These are phyloP conservation scores for Drosophila tropicalis DNA, from an alignment of 1,140 invertebrate species.

Conservation along the genomic window DNA sequence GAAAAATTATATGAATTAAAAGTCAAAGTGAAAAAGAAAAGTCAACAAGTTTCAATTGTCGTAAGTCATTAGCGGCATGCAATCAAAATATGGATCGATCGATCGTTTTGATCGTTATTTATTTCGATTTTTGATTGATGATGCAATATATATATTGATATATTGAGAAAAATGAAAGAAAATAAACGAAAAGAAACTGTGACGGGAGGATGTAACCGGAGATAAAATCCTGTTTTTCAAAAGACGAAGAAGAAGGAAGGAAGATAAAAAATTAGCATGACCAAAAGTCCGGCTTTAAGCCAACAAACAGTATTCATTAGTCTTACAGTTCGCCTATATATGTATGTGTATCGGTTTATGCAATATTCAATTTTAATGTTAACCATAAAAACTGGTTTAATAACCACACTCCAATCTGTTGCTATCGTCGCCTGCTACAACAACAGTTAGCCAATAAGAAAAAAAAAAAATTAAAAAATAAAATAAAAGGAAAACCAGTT, in stretches of 20 bases:
- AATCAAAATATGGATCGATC: conserved; percentile 34
- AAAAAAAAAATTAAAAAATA: background rate
- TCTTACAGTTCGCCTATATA: conserved; percentile 57
- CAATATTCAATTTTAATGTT: conserved; percentile 69
- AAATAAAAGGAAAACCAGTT: conserved; percentile 54
- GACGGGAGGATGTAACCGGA: conserved; percentile 65
- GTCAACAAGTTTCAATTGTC: conserved; percentile 17
- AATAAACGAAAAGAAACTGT: conserved; percentile 51
- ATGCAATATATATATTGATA: background rate
- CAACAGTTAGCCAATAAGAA: conserved; percentile 58
- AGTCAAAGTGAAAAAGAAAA: conserved; percentile 24
- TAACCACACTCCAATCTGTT: background rate
- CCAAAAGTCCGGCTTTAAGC: conserved; percentile 39
- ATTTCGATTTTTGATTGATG: no score
- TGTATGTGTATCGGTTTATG: conserved; percentile 58
- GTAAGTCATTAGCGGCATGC: conserved; percentile 65
- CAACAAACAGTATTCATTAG: conserved; percentile 8
- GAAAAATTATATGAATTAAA: conserved; percentile 26
- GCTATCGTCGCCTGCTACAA: conserved; percentile 22
- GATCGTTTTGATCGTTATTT: conserved; percentile 7
- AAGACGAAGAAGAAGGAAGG: background rate
- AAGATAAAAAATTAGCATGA: conserved; percentile 62
- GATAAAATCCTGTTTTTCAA: conserved; percentile 43
- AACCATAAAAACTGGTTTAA: conserved; percentile 65
- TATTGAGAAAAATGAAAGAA: no score